A percentile compares a stretch with the other conserved stretches of the same genome.
Evolutionary conservation across 1,140 invertebrate species (phyloP).

Genomic region (Odontomachus brunneus): DNA sequence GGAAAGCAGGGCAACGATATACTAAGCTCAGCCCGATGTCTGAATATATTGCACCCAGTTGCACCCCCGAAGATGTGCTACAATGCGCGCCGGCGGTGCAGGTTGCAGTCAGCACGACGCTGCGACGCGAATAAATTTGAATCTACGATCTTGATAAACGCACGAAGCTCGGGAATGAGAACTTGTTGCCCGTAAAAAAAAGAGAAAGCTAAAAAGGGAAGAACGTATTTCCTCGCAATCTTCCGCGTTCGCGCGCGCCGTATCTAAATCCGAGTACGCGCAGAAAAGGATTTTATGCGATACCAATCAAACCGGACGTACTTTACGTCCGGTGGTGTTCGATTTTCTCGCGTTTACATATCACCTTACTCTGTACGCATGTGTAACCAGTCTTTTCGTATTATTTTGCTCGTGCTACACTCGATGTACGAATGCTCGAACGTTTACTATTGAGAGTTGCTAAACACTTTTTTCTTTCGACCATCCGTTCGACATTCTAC

Average conservation of each 20-base stretch:
- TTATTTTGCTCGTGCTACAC: no score
- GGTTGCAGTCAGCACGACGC: neutral
- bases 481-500: no score
- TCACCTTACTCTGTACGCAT: neutral
- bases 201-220: neutral
- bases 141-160: constrained; percentile 61
- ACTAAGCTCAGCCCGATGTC: constrained; percentile 52
- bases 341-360: neutral
- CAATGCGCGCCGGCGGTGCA: constrained; percentile 31
- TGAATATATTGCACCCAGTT: constrained; percentile 52
- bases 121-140: constrained; percentile 54
- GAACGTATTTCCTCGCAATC: constrained; percentile 40
- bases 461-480: no score
- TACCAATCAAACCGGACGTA: constrained; percentile 28
- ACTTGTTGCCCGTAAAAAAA: constrained; percentile 43
- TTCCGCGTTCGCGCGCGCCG: neutral
- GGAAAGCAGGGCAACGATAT: constrained; percentile 52
- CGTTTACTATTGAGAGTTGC: no score
- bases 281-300: neutral
- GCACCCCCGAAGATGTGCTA: constrained; percentile 35
- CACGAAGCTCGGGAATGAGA: constrained; percentile 49
- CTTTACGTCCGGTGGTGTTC: neutral
- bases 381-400: no score
- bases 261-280: constrained; percentile 1
- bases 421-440: no score